phyloP scores from a whole-genome alignment of 2,888 invertebrate genomes.

The Malthinus seriepunctatus region DNA sequence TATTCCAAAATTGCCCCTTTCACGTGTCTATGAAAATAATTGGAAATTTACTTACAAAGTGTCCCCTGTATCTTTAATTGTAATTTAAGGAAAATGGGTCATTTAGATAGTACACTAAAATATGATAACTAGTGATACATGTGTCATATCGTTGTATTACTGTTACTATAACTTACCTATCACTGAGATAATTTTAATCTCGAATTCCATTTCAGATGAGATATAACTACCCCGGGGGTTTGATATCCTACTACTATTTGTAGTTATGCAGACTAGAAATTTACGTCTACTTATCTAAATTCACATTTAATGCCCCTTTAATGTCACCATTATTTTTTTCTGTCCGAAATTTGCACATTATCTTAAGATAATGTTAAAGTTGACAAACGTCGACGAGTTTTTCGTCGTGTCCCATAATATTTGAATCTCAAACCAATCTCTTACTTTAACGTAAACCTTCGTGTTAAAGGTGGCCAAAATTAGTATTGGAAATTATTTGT shows the following conservation, averaged over 20 bases:
- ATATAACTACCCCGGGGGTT: conserved; percentile 6
- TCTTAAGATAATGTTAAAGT: conserved; percentile 6
- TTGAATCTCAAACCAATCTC: conserved; percentile 30
- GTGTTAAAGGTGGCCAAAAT: too few relatives aligned
- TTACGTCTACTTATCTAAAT: too few relatives aligned
- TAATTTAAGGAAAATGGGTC: not conserved
- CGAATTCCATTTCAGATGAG: conserved; percentile 13
- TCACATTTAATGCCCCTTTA: too few relatives aligned
- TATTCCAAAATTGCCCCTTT: too few relatives aligned
- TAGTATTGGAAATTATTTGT: too few relatives aligned
- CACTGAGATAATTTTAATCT: conserved; percentile 15
- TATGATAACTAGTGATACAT: conserved; percentile 11
- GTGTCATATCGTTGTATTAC: conserved; percentile 8
- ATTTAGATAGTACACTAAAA: conserved; percentile 2
- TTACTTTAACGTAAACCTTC: conserved; percentile 11
- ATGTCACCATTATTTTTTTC: too few relatives aligned
- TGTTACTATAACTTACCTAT: conserved; percentile 13
- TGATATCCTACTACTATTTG: conserved; percentile 1
- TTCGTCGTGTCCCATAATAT: conserved; percentile 29
- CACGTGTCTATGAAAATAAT: too few relatives aligned
- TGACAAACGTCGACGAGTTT: conserved; percentile 18
- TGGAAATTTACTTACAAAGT: too few relatives aligned
- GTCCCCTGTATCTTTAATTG: too few relatives aligned
- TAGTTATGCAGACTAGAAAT: too few relatives aligned
- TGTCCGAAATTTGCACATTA: too few relatives aligned